A percentile compares a stretch with the other conserved stretches of the same genome.
These are phyloP conservation scores for Erpetoichthys calabaricus DNA, from an alignment of 2,797 vertebrate genomes.

Conservation along the genomic window DNA sequence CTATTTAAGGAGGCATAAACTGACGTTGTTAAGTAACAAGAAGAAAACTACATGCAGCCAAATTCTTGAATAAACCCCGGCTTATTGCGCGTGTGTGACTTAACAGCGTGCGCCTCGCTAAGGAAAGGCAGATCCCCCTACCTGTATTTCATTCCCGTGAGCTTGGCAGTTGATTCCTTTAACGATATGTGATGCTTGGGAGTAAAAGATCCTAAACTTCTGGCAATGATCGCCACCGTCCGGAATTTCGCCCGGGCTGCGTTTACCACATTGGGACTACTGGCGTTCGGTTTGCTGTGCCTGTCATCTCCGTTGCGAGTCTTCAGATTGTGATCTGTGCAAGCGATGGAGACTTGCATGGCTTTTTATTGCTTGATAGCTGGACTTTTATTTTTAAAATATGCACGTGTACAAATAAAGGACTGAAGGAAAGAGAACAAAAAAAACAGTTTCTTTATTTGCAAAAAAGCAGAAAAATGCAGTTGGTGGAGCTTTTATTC, in stretches of 20 bases:
- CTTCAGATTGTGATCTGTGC: conserved; percentile 95
- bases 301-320: conserved; percentile 83
- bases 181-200: conserved; percentile 93
- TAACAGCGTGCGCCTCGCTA: too few species aligned
- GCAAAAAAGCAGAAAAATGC: too few species aligned
- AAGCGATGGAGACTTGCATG: conserved; percentile 98
- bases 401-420: too few species aligned
- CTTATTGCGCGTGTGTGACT: too few species aligned
- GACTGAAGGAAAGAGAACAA: too few species aligned
- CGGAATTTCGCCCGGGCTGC: conserved; percentile 91
- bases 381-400: too few species aligned
- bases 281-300: conserved; percentile 79
- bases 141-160: conserved; percentile 99
- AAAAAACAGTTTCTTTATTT: too few species aligned
- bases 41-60: too few species aligned
- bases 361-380: conserved; percentile 22
- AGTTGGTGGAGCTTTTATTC: too few species aligned
- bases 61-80: too few species aligned
- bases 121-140: conserved; percentile 38
- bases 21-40: too few species aligned
- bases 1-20: too few species aligned
- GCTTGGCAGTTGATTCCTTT: conserved; percentile 94
- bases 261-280: conserved; percentile 81
- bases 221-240: conserved; percentile 92
- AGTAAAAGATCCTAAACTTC: conserved; percentile 85